Percentiles rank a stretch among this genome's conserved stretches.
phyloP scores from a whole-genome alignment of 92 coral and sea anemone genomes.

The Heteractis magnifica region DNA sequence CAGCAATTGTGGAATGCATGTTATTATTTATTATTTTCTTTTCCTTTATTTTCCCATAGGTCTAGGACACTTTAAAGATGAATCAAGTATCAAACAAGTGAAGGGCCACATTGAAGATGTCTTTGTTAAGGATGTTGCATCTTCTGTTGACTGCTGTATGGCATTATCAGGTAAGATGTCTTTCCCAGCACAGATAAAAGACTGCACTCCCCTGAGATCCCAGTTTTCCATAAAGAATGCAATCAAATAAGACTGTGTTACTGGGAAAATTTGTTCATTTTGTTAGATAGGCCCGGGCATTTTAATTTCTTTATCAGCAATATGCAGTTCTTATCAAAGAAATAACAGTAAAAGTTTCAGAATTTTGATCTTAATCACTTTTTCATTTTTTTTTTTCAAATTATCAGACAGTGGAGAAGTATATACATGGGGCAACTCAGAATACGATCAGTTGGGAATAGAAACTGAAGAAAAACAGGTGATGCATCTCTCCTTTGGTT shows the following conservation, averaged over 20 bases:
- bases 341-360: no score
- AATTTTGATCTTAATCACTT: background rate
- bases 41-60: constrained; percentile 35
- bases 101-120: constrained; percentile 59
- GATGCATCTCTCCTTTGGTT: background rate
- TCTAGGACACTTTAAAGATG: constrained; percentile 63
- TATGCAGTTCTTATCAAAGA: no score
- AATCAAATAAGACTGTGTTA: no score
- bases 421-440: constrained; percentile 94
- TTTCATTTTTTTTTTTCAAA: background rate
- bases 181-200: background rate
- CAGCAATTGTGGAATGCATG: background rate
- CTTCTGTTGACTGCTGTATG: constrained; percentile 78
- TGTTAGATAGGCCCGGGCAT: no score
- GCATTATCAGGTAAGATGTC: constrained; percentile 69
- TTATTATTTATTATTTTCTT: background rate
- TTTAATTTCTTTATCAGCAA: no score
- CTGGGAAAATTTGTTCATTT: no score
- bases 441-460: constrained; percentile 73
- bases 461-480: constrained; percentile 72
- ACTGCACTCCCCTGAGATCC: no score
- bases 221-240: no score
- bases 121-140: constrained; percentile 55
- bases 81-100: constrained; percentile 35
- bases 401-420: constrained; percentile 73